Percentiles rank a stretch among this genome's conserved stretches.
phyloP scores from a whole-genome alignment of 2,797 vertebrate genomes.

The Parauchenoglanis ngamensis region DNA sequence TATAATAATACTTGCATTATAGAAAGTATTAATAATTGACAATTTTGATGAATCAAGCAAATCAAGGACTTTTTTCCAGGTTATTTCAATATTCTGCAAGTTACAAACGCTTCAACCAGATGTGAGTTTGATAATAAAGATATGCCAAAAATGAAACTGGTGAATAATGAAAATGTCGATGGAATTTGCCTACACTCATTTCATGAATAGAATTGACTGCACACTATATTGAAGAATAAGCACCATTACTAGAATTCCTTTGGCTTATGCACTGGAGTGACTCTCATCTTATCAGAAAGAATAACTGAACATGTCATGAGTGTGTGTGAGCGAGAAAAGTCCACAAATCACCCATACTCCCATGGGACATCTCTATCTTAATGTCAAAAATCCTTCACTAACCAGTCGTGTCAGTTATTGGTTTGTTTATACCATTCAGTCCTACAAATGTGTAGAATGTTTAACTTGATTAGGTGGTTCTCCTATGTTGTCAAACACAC shows the following conservation, averaged over 20 bases:
- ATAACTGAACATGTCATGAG: background rate
- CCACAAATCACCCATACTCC: constrained; percentile 5
- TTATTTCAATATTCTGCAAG: background rate
- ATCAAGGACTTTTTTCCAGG: background rate
- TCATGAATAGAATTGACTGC: background rate
- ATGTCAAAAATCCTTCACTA: constrained; percentile 20
- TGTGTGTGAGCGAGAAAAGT: background rate
- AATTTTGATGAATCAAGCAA: background rate
- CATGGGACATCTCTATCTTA: constrained; percentile 6
- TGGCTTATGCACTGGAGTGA: constrained; percentile 43
- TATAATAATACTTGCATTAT: background rate
- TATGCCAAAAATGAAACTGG: background rate
- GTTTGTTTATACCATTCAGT: constrained; percentile 9
- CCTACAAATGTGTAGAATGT: background rate
- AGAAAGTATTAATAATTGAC: background rate
- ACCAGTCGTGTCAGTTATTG: constrained; percentile 5
- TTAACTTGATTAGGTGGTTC: constrained; percentile 10
- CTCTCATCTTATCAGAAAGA: constrained; percentile 29
- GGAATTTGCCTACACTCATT: background rate
- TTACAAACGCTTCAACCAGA: background rate
- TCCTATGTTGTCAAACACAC: constrained; percentile 26
- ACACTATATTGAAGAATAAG: background rate
- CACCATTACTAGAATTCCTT: constrained; percentile 13
- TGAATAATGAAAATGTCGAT: background rate
- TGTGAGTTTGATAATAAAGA: background rate